Base-by-base conservation (phyloP, 2,797 vertebrate genomes). In the Sebastes kiyomatsui region DNA sequence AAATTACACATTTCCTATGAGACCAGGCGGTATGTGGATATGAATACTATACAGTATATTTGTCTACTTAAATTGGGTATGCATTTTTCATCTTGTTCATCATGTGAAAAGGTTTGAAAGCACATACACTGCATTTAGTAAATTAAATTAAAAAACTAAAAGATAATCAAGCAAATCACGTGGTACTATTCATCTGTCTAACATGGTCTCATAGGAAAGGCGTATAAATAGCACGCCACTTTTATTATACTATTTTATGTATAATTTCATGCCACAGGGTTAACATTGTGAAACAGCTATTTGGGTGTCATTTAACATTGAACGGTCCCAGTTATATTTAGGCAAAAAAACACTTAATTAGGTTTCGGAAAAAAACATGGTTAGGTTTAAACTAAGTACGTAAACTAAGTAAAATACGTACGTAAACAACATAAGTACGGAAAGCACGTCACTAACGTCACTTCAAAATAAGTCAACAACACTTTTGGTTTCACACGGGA, bases 1-100 rank as follows among this genome's bases (percentile, higher is more conserved):
- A 75, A 30, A 79, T 78, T 76, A 67, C 35, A 75, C 4, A 35
- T 72, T 72, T 81, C 65, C 70, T 66, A 1, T 28, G 69, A 87
- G 77, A 73, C 62, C 16, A 32, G 22, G 16, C 11, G 4, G 30
- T 22, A 68, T 67, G 27, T 78, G 42, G 25, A 49, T 56, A 65
- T 77, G 65, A 69, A 84, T 62, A 75, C 58, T 54, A 69, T 27
- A 61, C 22, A 42, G 20, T 33, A 46, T n/a, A 52, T 75, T 42
- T 75, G 59, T 86, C 60, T 16, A 18, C 30, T 13, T 11, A 54
- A 54, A n/a, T 22, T 54, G 49, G n/a, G n/a, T 54, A 10, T 60
- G 25, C 1, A 33, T 69, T 67, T 70, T 64, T 68, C 5, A 6
- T 46, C 11, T 60, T 56, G 16, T 54, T 67, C 46, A 74, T 42